Evolutionary conservation across 2,113 vertebrate species (phyloP), one percentile per base, ranked within the genome.

Genomic region (Megaceryle torquata): DNA sequence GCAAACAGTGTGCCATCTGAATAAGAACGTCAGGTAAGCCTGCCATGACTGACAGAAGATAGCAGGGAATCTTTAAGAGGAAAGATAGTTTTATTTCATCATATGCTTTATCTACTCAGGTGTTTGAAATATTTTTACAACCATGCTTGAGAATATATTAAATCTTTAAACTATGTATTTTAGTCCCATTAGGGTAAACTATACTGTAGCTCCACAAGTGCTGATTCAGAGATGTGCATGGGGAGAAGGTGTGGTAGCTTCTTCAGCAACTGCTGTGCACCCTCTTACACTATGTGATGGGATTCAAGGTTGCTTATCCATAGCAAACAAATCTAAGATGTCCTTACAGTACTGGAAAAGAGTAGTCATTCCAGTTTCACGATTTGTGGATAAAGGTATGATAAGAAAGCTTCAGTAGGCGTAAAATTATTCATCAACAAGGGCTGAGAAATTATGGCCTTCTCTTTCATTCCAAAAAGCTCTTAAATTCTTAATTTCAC

Each of bases 141-240:
- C 24, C 48, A 5, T 54, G 2, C 24, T 57, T 69, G 48, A 83
- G 35, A 76, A 51, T 65, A 57, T 80, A 51, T 80, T 56, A 39
- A 39, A 18, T 48, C 20, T 72, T 72, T 92, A 26, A 91, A 43
- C 10, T 13, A 2, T 59, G 19, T 37, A 9, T 64, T 95, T 88
- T 80, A 35, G 9, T 69, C 56, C 59, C 35, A 6, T 63, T 76
- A 71, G 20, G 21, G 9, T 39, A 53, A 28, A 21, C 59, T 43
- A 1, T 9, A 2, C 19, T 86, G 39, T 19, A 80, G 26, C 22
- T 83, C 35, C 0, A 0, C 46, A 28, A 44, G 29, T 16, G 6
- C 46, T 44, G 50, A 43, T 72, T 72, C 43, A 61, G 76, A 82
- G 39, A 21, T 39, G 22, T n/a, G 10, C 15, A 5, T 14, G 22